Evolutionary conservation across 2,888 invertebrate species (phyloP), one percentile per base, ranked within the genome.

Genomic region (Cephus runcator): DNA sequence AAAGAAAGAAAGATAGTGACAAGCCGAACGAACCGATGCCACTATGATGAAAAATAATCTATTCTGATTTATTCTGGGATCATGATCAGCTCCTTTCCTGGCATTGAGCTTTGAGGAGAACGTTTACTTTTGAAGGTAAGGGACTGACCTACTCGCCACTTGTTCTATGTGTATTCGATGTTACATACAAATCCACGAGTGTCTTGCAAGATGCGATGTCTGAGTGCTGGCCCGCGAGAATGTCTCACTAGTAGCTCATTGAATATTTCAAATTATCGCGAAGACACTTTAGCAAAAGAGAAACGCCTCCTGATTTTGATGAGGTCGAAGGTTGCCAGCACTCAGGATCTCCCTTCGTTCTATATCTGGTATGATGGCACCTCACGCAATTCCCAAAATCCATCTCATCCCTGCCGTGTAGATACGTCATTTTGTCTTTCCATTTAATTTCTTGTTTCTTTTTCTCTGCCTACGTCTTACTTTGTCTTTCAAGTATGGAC

Each of bases 101-200:
- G 90, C 91, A 89, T 91, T 92, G 90, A 92, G 89, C 92, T 91
- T 91, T 92, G 92, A 91, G 91, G 92, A 92, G 92, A 91, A 91
- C 91, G 90, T 90, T 91, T 92, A 91, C 91, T 92, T 91, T 92
- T 92, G 90, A 92, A 92, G 92, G 92, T 92, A 92, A 92, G 92
- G 91, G 91, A 90, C 88, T 90, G 91, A 91, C 89, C 90, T 91
- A 91, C 88, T 91, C 90, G 90, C 90, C 91, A 90, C 89, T 91
- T 91, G 88, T 90, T 91, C 88, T 91, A 90, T 91, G 91, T 91
- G 90, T 91, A 90, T 89, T 91, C 89, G 91, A 89, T 91, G 91
- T 91, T 91, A 88, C 88, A 89, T 90, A 89, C 87, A 89, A 84
- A 84, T 88, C 87, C 89, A 91, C 87, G 88, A 89, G 88, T 89